Conservation (phyloP, 35 echinoderm and acorn worm species). For the Heliocidaris erythrogramma region DNA sequence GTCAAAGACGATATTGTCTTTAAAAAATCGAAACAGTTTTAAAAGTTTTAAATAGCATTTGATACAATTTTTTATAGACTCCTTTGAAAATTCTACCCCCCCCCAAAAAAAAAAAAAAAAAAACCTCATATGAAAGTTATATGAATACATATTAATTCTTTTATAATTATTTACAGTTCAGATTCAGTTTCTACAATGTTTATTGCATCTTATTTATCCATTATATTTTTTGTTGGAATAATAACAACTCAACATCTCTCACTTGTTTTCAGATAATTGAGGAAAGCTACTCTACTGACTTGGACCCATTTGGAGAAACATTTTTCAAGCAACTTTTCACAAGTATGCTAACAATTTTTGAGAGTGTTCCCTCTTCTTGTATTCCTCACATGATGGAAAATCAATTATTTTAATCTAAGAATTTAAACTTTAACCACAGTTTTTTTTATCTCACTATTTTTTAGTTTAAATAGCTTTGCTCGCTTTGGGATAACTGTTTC, state of each 20-base stretch:
- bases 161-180: not conserved
- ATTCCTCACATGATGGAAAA: not conserved
- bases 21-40: too few species aligned
- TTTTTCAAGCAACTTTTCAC: not conserved
- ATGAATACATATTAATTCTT: not conserved
- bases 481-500: too few species aligned
- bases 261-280: not conserved
- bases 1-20: not conserved
- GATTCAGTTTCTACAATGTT: not conserved
- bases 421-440: not conserved
- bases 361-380: not conserved
- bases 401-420: not conserved
- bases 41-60: not conserved
- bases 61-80: not conserved
- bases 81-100: not conserved
- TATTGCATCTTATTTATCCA: not conserved
- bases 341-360: not conserved
- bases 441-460: not conserved
- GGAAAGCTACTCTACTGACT: not conserved
- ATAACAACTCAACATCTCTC: not conserved
- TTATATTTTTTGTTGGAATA: not conserved
- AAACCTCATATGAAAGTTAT: not conserved
- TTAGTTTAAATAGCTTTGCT: not conserved
- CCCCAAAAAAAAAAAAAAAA: too few species aligned
- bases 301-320: not conserved